Evolutionary conservation across 2,113 vertebrate genomes (phyloP).

Genomic region (western clawed frog (Xenopus tropicalis)): UCB_Xtro_10.0 CM004444.2:22128001-22128500

Average conservation of each 20-base stretch:
- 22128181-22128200: neutral
- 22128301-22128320: slow-evolving; percentile 17
- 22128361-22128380: neutral
- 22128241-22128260: slow-evolving; percentile 7
- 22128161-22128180: neutral
- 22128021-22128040: neutral
- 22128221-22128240: slow-evolving; percentile 27
- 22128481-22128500: slow-evolving; percentile 41
- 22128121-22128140: too few relatives aligned
- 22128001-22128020: neutral
- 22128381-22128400: slow-evolving; percentile 21
- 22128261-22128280: neutral
- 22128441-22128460: slow-evolving; percentile 11
- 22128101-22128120: too few relatives aligned
- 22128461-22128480: slow-evolving; percentile 15
- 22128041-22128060: neutral
- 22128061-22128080: neutral
- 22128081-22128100: too few relatives aligned
- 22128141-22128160: too few relatives aligned
- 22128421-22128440: slow-evolving; percentile 30
- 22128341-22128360: neutral
- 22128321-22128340: neutral
- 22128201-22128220: slow-evolving; percentile 38
- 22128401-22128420: slow-evolving; percentile 15
- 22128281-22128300: slow-evolving; percentile 11